phyloP scores from a whole-genome alignment of 2,888 invertebrate species.

The Morpho helenor region DNA sequence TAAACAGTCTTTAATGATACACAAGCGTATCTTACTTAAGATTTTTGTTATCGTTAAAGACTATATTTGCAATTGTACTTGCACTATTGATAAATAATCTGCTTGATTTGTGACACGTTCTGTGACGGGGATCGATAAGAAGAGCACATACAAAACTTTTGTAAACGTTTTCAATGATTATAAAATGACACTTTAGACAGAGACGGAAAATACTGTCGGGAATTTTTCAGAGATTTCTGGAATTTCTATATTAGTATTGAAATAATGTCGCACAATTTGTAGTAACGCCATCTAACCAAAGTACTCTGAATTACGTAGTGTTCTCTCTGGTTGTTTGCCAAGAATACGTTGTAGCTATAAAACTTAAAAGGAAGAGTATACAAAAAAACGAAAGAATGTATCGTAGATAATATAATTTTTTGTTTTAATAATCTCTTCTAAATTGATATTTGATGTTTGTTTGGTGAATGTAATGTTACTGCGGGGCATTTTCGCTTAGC shows the following conservation, averaged over 20 bases:
- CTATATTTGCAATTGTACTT: no score
- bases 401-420: background rate
- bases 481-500: constrained; percentile 43
- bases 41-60: no score
- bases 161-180: no score
- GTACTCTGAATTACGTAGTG: constrained; percentile 51
- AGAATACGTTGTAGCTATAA: background rate
- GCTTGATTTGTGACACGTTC: constrained; percentile 10
- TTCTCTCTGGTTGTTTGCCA: constrained; percentile 6
- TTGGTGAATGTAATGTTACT: constrained; percentile 28
- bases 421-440: background rate
- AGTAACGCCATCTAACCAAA: constrained; percentile 67
- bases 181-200: no score
- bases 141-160: no score
- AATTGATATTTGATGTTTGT: constrained; percentile 11
- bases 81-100: no score
- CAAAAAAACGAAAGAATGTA: background rate
- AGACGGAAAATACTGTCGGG: no score
- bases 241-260: no score
- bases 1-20: no score
- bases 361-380: background rate
- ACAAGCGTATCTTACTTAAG: no score
- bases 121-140: background rate
- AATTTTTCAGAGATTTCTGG: no score
- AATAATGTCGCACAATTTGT: constrained; percentile 27